Evolutionary conservation across 2,888 invertebrate genomes (phyloP).

Genomic region (Campaea margaritaria): DNA sequence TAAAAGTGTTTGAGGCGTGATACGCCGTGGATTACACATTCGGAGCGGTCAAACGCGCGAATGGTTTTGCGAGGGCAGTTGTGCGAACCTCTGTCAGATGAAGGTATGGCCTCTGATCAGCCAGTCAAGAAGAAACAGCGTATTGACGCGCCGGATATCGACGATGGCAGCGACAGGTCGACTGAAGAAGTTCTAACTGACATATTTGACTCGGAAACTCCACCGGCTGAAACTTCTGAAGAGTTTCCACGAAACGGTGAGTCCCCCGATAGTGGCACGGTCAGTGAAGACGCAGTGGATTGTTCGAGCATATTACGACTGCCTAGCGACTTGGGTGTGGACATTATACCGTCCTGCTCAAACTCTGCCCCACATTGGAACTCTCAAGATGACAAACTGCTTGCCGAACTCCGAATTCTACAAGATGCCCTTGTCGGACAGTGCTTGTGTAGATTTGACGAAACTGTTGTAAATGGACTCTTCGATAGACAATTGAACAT

Average conservation of each 20-base stretch:
- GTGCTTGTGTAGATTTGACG: constrained; percentile 91
- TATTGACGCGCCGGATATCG: constrained; percentile 87
- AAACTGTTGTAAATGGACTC: constrained; percentile 88
- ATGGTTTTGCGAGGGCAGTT: constrained; percentile 88
- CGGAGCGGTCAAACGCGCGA: constrained; percentile 42
- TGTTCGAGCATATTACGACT: constrained; percentile 74
- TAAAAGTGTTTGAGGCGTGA: constrained; percentile 45
- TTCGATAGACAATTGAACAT: constrained; percentile 87
- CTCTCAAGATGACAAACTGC: constrained; percentile 70
- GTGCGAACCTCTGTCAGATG: constrained; percentile 82
- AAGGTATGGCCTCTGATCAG: constrained; percentile 91
- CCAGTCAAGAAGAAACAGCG: constrained; percentile 94
- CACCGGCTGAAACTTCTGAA: constrained; percentile 73
- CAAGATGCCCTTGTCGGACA: constrained; percentile 89
- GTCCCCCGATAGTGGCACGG: constrained; percentile 81
- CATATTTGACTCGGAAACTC: constrained; percentile 73
- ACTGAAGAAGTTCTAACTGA: constrained; percentile 79
- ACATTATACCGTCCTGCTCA: constrained; percentile 77
- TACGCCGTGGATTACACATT: constrained; percentile 35
- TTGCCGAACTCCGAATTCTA: constrained; percentile 84
- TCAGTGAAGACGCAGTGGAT: constrained; percentile 82
- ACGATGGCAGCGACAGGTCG: constrained; percentile 82
- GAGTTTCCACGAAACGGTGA: constrained; percentile 77
- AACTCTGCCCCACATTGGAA: constrained; percentile 67
- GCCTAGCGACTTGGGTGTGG: constrained; percentile 64